Evolutionary conservation across 2,888 invertebrate genomes (phyloP).

Genomic region (Lycocerus yunnanus): DNA sequence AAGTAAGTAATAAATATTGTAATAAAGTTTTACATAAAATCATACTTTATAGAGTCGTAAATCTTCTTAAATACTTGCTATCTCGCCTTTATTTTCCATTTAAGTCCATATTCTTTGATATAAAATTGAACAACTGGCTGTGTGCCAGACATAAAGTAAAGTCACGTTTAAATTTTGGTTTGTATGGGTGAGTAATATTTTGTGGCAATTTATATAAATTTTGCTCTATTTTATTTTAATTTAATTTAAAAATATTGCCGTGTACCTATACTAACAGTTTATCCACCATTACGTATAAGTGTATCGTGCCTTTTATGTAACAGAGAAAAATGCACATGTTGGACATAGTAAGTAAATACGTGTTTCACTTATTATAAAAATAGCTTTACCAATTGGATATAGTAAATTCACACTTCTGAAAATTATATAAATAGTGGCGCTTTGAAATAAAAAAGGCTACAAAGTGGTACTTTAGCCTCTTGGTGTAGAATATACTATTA

Average conservation of each 20-base stretch:
- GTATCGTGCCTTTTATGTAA: no score
- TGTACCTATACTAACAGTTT: no score
- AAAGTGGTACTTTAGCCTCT: no score
- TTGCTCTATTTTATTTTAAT: conserved; percentile 32
- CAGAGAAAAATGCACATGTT: no score
- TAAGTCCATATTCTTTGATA: conserved; percentile 40
- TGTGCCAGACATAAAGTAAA: conserved; percentile 42
- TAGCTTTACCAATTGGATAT: no score
- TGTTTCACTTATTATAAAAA: no score
- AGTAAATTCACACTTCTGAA: no score
- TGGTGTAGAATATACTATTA: no score
- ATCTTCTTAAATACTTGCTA: conserved; percentile 48
- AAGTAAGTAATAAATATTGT: conserved; percentile 44
- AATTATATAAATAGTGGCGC: no score
- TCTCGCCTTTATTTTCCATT: conserved; percentile 49
- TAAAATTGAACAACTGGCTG: conserved; percentile 42
- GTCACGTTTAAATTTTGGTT: conserved; percentile 48
- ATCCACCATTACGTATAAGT: no score
- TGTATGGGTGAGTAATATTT: conserved; percentile 45
- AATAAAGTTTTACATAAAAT: conserved; percentile 45
- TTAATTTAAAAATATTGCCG: background rate
- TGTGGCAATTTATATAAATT: conserved; percentile 48
- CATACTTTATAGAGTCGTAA: conserved; percentile 46
- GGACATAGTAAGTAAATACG: no score
- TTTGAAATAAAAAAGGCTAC: no score